Evolutionary conservation across 1,140 invertebrate species (phyloP).

Genomic region (Caenorhabditis brenneri): DNA sequence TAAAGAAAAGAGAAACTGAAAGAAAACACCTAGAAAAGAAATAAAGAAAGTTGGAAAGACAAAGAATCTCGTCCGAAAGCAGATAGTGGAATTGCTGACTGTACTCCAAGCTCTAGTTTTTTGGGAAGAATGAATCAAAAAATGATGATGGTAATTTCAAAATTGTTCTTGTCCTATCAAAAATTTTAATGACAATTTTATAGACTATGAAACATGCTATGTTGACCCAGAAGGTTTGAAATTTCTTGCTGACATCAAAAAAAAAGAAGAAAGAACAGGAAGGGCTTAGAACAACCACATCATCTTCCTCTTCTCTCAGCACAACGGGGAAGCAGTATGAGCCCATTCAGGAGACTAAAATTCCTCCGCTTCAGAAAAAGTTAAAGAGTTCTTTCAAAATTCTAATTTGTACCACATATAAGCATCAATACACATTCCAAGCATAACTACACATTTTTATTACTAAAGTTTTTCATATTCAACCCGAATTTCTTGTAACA

Average conservation of each 20-base stretch:
- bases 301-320: slow-evolving; percentile 1
- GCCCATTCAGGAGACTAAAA: slow-evolving; percentile 20
- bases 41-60: not conserved
- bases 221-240: not conserved
- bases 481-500: no score
- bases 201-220: no score
- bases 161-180: no score
- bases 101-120: slow-evolving; percentile 6
- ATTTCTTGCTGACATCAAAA: slow-evolving; percentile 16
- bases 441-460: no score
- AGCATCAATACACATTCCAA: no score
- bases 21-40: not conserved
- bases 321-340: slow-evolving; percentile 1
- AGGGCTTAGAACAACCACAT: not conserved
- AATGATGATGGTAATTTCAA: no score
- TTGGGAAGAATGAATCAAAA: no score
- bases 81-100: slow-evolving; percentile 22
- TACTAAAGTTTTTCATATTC: no score
- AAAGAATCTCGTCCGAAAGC: not conserved
- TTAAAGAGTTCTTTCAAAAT: no score
- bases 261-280: not conserved
- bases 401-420: no score
- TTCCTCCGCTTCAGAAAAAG: slow-evolving; percentile 11
- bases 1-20: not conserved
- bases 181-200: not conserved